Percentiles rank a stretch among this genome's conserved stretches.
Evolutionary conservation across 2,113 vertebrate genomes (phyloP).

Genomic region (Sinocyclocheilus anshuiensis): DNA sequence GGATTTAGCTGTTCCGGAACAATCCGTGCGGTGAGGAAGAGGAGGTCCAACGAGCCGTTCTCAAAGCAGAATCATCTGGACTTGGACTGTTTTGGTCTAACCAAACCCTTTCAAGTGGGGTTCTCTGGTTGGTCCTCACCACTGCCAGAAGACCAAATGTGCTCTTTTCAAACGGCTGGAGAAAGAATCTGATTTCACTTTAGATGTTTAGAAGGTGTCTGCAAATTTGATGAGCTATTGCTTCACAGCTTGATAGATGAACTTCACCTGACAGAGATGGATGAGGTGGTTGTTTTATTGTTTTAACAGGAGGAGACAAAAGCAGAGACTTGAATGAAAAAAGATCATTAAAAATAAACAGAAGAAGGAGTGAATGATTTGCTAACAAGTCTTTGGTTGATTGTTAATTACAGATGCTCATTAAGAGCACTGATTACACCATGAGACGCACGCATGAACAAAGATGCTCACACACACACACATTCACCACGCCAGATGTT

Average conservation of each 20-base stretch:
- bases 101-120: slow-evolving; percentile 29
- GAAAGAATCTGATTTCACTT: not conserved
- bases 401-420: not conserved
- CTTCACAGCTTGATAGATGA: slow-evolving; percentile 14
- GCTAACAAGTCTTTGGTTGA: not conserved
- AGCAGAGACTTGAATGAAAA: not conserved
- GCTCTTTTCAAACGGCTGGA: not conserved
- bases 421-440: not conserved
- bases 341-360: not conserved
- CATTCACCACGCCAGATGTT: not conserved
- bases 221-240: not conserved
- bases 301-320: not conserved
- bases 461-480: not conserved
- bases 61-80: slow-evolving; percentile 21
- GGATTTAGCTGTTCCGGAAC: slow-evolving; percentile 20
- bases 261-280: not conserved
- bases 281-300: not conserved
- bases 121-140: not conserved
- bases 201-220: not conserved
- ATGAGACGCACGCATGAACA: not conserved
- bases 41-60: not conserved
- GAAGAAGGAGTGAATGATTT: not conserved
- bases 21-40: slow-evolving; percentile 22
- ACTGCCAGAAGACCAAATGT: slow-evolving; percentile 8
- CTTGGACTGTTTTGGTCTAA: not conserved